Evolutionary conservation across 30 jellyfish, hydroid and myxozoan species (phyloP).

Genomic region (Nemopilema nomurai): DNA sequence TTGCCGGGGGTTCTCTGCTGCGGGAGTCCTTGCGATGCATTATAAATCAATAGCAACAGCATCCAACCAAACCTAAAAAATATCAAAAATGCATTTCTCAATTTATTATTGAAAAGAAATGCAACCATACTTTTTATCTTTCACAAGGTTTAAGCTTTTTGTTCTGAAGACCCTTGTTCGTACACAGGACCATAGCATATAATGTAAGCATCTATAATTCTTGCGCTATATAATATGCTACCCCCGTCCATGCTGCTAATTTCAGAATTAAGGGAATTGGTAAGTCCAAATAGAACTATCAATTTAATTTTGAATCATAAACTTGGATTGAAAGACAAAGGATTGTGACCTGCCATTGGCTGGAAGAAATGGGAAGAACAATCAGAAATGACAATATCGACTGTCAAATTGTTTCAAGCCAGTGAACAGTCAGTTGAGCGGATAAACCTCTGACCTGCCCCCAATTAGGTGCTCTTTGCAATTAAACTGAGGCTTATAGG

Average conservation of each 20-base stretch:
- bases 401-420: constrained; percentile 30
- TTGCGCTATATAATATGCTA: too few species aligned
- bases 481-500: constrained; percentile 26
- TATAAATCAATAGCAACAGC: not conserved
- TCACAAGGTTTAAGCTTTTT: too few species aligned
- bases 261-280: not conserved
- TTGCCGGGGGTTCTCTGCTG: not conserved
- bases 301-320: not conserved
- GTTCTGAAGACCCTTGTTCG: too few species aligned
- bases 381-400: constrained; percentile 10
- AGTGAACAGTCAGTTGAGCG: constrained; percentile 13
- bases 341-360: constrained; percentile 21
- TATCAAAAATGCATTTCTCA: too few species aligned
- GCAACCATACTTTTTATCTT: too few species aligned
- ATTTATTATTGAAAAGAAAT: too few species aligned
- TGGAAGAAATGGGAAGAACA: constrained; percentile 5
- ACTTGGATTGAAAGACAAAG: not conserved
- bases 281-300: not conserved
- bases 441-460: constrained; percentile 26
- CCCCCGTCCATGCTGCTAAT: not conserved
- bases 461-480: constrained; percentile 32
- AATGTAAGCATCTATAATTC: too few species aligned
- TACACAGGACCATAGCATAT: too few species aligned
- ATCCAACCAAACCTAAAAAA: too few species aligned
- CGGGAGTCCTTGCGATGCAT: too few species aligned